Evolutionary conservation across 92 coral and sea anemone species (phyloP), one percentile per base, ranked within the genome.

Genomic region (Zoanthus solanderi): DNA sequence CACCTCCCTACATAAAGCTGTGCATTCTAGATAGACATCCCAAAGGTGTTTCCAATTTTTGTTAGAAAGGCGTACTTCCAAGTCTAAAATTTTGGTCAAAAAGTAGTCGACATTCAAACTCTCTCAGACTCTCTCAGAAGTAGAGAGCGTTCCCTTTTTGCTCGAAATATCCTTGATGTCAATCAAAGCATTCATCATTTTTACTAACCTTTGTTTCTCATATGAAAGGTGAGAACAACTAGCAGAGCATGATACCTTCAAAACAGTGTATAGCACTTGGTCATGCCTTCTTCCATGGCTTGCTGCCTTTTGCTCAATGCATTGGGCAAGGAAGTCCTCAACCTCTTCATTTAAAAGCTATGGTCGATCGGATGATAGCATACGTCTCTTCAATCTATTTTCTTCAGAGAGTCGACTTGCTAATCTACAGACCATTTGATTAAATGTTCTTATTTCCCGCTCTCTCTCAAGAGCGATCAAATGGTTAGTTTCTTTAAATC

Each of bases 11-110:
- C 90, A 86, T 79, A 84, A 86, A 90, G 87, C 44, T 84, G 90
- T 90, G 54, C 90, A 90, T 72, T 87, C 90, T 48, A 54, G 87
- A 54, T 86, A 86, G 67, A 16, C 86, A 87, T 28, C 69, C 93
- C 88, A 80, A 60, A 90, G 87, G 74, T 57, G 15, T 85, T 28
- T 72, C 42, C 87, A 34, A 31, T 80, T 86, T 86, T 77, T 86
- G 60, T 90, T 58, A 63, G 85, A 72, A 84, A 90, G 90, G 37
- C 86, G 47, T 72, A 46, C 46, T 90, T 86, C 83, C 88, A 90
- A 87, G 76, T 87, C 93, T 50, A 88, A 78, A 87, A 90, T 69
- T 79, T 87, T 90, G n/a, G 10, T 77, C 86, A 90, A 84, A 90
- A 90, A 90, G 73, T 78, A 18, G 90, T 90, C 79, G 28, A 90